phyloP scores from a whole-genome alignment of 2,888 invertebrate genomes.

The Tipula helvola region DNA sequence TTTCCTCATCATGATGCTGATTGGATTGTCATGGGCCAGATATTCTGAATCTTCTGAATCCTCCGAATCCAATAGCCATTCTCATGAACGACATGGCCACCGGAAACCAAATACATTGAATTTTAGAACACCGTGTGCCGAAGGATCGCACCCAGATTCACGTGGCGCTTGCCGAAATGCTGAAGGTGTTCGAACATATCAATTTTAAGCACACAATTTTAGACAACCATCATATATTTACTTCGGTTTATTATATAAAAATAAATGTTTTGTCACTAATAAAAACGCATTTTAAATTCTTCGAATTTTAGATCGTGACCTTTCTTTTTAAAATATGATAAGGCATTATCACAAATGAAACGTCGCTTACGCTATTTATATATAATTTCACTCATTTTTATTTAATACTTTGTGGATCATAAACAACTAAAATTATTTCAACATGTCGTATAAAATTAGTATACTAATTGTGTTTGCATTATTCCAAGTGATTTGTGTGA shows the following conservation, averaged over 20 bases:
- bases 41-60: neutral
- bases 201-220: neutral
- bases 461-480: neutral
- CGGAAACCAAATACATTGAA: neutral
- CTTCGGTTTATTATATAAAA: neutral
- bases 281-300: neutral
- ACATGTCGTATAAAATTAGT: neutral
- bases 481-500: neutral
- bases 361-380: neutral
- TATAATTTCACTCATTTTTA: neutral
- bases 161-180: neutral
- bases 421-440: neutral
- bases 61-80: neutral
- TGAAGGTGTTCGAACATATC: neutral
- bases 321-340: neutral
- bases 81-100: neutral
- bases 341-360: neutral
- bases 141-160: neutral
- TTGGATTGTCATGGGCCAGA: neutral
- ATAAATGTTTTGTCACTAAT: neutral
- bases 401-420: neutral
- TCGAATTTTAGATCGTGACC: neutral
- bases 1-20: neutral
- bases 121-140: neutral
- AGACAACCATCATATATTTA: neutral